Evolutionary conservation across 2,797 vertebrate species (phyloP).

Genomic region (Peromyscus aztecus): DNA sequence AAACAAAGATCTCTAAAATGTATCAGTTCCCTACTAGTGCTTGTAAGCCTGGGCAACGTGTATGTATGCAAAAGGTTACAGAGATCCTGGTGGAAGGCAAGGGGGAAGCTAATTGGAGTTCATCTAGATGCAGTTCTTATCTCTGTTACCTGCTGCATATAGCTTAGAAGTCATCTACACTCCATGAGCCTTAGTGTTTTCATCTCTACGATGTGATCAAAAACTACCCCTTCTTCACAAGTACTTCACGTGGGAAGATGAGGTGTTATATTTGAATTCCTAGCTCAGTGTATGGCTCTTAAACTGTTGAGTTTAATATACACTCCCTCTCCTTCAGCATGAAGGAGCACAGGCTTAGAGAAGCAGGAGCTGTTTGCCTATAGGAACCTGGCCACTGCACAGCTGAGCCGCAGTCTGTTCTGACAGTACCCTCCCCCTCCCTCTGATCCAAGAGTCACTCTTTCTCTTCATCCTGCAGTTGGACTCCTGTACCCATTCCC

Average conservation of each 20-base stretch:
- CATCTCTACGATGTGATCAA: background rate
- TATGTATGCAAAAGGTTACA: no score
- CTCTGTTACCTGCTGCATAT: background rate
- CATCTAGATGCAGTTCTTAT: background rate
- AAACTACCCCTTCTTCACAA: background rate
- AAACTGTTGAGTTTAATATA: background rate
- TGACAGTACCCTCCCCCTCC: background rate
- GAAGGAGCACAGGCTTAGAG: background rate
- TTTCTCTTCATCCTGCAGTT: constrained; percentile 86
- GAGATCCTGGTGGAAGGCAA: background rate
- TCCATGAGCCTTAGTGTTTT: background rate
- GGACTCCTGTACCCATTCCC: constrained; percentile 95
- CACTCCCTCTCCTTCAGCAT: background rate
- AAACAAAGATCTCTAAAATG: background rate
- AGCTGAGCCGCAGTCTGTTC: background rate
- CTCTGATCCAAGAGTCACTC: background rate
- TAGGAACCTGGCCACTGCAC: background rate
- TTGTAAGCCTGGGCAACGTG: background rate
- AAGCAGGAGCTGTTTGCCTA: background rate
- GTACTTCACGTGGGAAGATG: background rate
- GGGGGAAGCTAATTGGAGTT: background rate
- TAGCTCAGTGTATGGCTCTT: background rate
- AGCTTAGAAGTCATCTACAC: background rate
- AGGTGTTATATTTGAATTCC: background rate
- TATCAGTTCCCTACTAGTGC: background rate